phyloP scores from a whole-genome alignment of 2,113 vertebrate species.

The Malurus cyaneus region DNA sequence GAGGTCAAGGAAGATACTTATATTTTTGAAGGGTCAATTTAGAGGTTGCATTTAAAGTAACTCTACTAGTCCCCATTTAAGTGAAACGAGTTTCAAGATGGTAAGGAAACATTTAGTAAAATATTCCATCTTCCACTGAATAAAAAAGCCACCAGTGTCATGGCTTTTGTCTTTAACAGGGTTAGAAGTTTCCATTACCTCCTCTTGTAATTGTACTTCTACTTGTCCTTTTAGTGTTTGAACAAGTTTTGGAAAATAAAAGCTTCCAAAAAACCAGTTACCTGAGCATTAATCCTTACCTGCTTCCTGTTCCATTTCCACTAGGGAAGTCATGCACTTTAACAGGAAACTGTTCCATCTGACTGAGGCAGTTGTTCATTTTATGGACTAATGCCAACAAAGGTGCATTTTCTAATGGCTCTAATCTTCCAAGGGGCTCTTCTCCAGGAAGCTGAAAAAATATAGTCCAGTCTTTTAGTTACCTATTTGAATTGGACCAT shows the following conservation, averaged over 20 bases:
- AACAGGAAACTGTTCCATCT: conserved; percentile 99
- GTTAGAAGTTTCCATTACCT: not conserved
- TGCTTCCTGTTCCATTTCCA: conserved; percentile 97
- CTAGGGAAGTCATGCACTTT: conserved; percentile 99
- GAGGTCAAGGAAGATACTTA: not conserved
- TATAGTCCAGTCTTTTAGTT: not conserved
- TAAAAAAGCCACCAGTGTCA: not conserved
- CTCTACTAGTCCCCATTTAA: not conserved
- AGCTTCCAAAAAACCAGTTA: not conserved
- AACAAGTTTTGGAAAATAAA: not conserved
- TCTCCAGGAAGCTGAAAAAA: conserved; percentile 87
- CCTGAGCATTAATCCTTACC: conserved; percentile 81
- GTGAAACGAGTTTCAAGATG: not conserved
- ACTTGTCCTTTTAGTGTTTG: not conserved
- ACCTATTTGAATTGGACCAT: not conserved
- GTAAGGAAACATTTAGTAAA: not conserved
- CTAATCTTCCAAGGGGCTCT: conserved; percentile 87
- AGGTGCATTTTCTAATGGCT: conserved; percentile 88
- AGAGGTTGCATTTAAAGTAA: not conserved
- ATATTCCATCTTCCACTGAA: not conserved
- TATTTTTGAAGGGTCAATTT: not conserved
- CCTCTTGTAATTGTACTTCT: not conserved
- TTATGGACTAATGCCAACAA: conserved; percentile 94
- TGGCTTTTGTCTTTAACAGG: not conserved
- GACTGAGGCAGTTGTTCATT: conserved; percentile 99